Evolutionary conservation across 2,797 vertebrate genomes (phyloP).

Genomic region (Emys orbicularis): DNA sequence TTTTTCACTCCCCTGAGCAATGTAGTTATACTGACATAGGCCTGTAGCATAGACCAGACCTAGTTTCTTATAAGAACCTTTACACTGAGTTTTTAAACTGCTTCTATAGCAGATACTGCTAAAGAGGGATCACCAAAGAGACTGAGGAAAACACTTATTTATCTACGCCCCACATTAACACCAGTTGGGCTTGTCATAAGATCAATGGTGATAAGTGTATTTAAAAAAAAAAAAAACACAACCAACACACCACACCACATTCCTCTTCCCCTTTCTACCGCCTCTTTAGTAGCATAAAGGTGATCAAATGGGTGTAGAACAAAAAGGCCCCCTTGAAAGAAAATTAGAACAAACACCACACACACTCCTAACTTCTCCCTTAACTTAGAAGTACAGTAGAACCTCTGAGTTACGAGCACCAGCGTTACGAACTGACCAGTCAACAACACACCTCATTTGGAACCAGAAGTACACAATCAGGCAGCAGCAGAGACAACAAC

Average conservation of each 20-base stretch:
- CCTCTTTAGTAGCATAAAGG: background rate
- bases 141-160: background rate
- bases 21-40: no score
- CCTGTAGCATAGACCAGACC: no score
- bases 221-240: no score
- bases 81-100: background rate
- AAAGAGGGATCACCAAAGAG: background rate
- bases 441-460: no score
- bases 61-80: no score
- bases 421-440: no score
- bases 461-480: no score
- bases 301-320: background rate
- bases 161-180: background rate
- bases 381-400: background rate
- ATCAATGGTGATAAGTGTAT: background rate
- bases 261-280: background rate
- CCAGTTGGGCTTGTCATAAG: background rate
- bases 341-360: background rate
- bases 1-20: no score
- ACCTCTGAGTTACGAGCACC: background rate
- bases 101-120: background rate
- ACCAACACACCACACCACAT: background rate
- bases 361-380: background rate
- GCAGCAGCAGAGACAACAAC: no score
- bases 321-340: background rate